Evolutionary conservation across 2,113 vertebrate species (phyloP).

Genomic region (Emydura subglobosa): DNA sequence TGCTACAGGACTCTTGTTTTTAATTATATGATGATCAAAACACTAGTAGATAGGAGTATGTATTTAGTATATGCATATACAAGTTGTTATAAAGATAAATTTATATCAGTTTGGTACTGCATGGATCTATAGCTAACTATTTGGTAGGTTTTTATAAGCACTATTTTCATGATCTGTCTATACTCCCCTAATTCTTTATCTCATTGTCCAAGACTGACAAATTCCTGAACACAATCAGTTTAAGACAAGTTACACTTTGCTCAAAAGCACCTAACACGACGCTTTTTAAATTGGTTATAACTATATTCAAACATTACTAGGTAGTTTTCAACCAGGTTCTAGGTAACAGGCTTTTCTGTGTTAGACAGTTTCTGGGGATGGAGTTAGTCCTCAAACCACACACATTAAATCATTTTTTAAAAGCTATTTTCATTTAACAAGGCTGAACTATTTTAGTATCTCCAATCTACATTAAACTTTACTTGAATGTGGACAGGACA

Average conservation of each 20-base stretch:
- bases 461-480: neutral
- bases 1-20: too few species aligned
- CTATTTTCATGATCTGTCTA: neutral
- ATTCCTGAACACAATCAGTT: neutral
- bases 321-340: neutral
- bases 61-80: neutral
- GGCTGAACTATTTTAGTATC: neutral
- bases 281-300: neutral
- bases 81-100: neutral
- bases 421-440: accelerated
- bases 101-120: neutral
- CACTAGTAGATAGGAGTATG: neutral
- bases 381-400: neutral
- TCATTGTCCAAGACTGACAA: neutral
- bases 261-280: neutral
- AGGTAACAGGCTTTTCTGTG: neutral
- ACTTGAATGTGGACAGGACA: neutral
- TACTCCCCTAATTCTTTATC: neutral
- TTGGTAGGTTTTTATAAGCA: too few species aligned
- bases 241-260: neutral
- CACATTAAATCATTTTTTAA: neutral
- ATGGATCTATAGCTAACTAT: neutral
- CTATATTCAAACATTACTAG: neutral
- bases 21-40: too few species aligned
- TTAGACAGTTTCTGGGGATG: accelerated